These are phyloP conservation scores for Haliclystus octoradiatus DNA, from an alignment of 30 jellyfish, hydroid and myxozoan species.

Conservation along the genomic window DNA sequence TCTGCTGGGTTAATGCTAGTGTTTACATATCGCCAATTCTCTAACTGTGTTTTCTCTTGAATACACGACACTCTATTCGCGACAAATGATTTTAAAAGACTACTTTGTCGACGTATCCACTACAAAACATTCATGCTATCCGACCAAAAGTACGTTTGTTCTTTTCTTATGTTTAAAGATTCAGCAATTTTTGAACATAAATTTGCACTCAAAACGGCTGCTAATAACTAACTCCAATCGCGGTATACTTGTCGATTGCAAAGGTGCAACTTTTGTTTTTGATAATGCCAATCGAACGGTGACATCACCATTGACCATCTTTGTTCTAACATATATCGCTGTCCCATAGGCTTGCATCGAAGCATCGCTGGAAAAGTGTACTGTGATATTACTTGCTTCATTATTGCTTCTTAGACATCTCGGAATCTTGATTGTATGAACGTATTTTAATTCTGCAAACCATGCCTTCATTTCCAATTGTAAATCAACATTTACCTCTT, in stretches of 20 bases:
- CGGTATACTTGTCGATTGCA: constrained; percentile 28
- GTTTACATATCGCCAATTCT: constrained; percentile 33
- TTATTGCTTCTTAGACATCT: no score
- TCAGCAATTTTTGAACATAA: constrained; percentile 4
- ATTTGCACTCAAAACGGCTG: constrained; percentile 16
- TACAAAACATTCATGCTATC: constrained; percentile 34
- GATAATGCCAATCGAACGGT: constrained; percentile 6
- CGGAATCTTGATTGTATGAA: no score
- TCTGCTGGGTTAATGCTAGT: constrained; percentile 24
- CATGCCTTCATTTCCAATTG: no score
- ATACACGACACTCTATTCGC: constrained; percentile 26
- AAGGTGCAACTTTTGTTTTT: constrained; percentile 29
- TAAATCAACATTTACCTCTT: no score
- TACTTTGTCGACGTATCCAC: constrained; percentile 35
- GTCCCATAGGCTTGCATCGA: no score
- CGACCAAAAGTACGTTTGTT: constrained; percentile 18
- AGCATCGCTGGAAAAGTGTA: constrained; percentile 24
- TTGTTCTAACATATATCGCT: constrained; percentile 9
- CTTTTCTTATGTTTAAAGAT: constrained; percentile 10
- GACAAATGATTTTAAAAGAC: constrained; percentile 28
- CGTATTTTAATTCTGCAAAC: no score
- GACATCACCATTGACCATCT: not conserved
- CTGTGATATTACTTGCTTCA: no score
- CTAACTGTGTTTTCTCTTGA: constrained; percentile 13
- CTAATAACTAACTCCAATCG: constrained; percentile 29